Base-by-base conservation (phyloP, 2,797 vertebrate species). In the Aythya fuligula region DNA sequence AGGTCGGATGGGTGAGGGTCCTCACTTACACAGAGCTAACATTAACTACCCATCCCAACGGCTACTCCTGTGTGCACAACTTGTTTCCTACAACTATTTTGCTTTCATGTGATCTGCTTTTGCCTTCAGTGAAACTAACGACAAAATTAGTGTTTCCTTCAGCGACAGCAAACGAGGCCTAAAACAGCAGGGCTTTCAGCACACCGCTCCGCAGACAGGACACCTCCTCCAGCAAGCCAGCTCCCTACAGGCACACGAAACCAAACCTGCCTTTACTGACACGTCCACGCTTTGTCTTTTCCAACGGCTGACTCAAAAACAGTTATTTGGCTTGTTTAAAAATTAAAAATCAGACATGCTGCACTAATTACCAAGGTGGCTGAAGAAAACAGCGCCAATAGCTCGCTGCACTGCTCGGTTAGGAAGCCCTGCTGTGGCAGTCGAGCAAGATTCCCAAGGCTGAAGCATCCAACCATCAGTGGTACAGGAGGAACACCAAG, bases 231-330 rank as follows among this genome's bases (percentile, higher is more conserved):
- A 7, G n/a, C 39, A 34, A 36, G 60, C 6, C 38, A 25, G 53
- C 53, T 77, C 61, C 81, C 58, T 15, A 11, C 0, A 0, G 85
- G 17, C 69, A 47, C 69, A 8, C 0, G 0, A 28, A 65, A 28
- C 5, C 67, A n/a, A 34, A 8, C 13, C 28, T 20, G 57, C 47
- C 10, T 4, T 2, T 27, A 25, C 71, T 38, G 43, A 51, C 62
- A 28, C 25, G 32, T 4, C 74, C 5, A 32, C 57, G 12, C 39
- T 19, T 13, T 7, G 25, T 28, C 53, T 71, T 61, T 18, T 6
- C 36, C 57, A 60, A 8, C 9, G 36, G 15, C 8, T 8, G 9
- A 21, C 43, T 30, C 30, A 54, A 56, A 66, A 47, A 2, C 4
- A 21, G 5, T 4, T 22, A 36, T 14, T 4, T 8, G 34, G 9